Conservation (phyloP, 2,797 vertebrate genomes). For the Megalops cyprinoides region DNA sequence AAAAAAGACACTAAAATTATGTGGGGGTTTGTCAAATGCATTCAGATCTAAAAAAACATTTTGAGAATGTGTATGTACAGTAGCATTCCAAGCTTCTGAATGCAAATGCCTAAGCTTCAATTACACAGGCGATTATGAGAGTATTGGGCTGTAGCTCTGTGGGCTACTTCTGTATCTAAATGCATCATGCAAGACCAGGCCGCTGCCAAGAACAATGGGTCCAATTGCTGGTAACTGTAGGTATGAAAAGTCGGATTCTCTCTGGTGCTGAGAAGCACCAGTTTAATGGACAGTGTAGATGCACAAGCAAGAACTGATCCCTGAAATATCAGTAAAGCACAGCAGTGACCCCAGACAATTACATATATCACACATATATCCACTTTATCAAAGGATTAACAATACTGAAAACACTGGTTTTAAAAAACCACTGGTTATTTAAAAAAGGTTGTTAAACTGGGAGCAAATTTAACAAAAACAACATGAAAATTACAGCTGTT, state of each 20-base stretch:
- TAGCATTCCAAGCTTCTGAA: not conserved
- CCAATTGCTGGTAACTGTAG: not conserved
- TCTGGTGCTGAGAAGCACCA: not conserved
- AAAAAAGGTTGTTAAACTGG: no score
- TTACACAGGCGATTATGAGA: not conserved
- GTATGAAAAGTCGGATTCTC: not conserved
- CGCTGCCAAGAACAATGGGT: not conserved
- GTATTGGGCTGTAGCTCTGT: not conserved
- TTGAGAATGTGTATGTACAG: not conserved
- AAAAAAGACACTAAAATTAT: no score
- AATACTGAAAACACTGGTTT: no score
- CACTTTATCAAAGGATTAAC: not conserved
- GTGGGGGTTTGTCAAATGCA: not conserved
- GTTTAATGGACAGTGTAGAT: not conserved
- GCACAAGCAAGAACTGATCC: not conserved
- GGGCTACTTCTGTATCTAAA: not conserved
- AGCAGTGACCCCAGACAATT: not conserved
- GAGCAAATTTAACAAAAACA: no score
- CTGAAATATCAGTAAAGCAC: not conserved
- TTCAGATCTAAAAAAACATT: not conserved
- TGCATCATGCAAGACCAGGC: not conserved
- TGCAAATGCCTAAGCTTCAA: not conserved
- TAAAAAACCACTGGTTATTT: no score
- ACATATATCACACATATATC: not conserved
- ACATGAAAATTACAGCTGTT: no score